These are phyloP conservation scores for Gorsachius goisagi DNA, from an alignment of 2,113 vertebrate species.

Conservation along the genomic window DNA sequence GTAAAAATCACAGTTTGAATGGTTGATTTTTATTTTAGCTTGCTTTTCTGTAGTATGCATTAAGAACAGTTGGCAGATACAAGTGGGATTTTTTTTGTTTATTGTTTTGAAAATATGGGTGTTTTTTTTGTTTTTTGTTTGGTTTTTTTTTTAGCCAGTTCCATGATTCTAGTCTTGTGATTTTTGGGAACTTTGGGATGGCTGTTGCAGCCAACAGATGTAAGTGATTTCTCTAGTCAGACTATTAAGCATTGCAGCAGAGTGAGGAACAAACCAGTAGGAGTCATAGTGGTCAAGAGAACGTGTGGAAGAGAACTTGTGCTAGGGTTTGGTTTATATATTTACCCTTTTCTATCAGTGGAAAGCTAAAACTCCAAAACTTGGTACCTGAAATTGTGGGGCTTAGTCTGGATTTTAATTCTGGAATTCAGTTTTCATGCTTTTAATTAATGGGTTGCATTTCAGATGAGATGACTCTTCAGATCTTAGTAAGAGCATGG, in stretches of 20 bases:
- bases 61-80: neutral
- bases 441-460: neutral
- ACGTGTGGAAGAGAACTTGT: too few relatives aligned
- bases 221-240: neutral
- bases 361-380: neutral
- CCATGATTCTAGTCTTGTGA: neutral
- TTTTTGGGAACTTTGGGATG: neutral
- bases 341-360: neutral
- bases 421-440: neutral
- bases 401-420: neutral
- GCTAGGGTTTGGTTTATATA: neutral
- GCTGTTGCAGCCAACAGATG: neutral
- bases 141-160: neutral
- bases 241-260: neutral
- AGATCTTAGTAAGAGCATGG: accelerated
- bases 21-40: neutral
- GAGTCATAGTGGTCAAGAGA: neutral
- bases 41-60: neutral
- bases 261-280: neutral
- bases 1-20: neutral
- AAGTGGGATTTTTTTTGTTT: neutral
- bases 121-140: neutral
- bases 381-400: neutral
- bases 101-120: neutral
- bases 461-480: neutral